A percentile compares a stretch with the other conserved stretches of the same genome.
These are phyloP conservation scores for Drosophila suboccidentalis DNA, from an alignment of 2,888 invertebrate genomes.

Conservation along the genomic window DNA sequence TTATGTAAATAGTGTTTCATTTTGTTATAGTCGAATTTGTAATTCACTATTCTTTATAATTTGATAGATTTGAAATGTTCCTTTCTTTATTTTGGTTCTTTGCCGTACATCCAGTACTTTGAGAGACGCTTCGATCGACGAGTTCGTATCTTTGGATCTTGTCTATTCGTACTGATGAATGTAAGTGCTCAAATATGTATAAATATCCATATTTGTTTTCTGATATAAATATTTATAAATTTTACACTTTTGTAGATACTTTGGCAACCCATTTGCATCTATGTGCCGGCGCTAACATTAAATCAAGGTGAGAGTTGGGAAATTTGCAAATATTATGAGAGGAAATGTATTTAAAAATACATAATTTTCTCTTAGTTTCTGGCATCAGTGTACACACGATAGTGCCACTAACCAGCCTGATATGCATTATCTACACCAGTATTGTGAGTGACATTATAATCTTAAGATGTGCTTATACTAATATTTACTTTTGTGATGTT, in stretches of 20 bases:
- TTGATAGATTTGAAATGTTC: background rate
- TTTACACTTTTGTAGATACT: conserved; percentile 56
- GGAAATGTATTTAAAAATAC: no score
- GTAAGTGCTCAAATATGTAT: conserved; percentile 86
- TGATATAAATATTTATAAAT: background rate
- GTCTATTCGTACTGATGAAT: conserved; percentile 89
- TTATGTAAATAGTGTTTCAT: conserved; percentile 18
- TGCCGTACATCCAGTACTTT: conserved; percentile 88
- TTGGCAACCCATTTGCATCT: conserved; percentile 86
- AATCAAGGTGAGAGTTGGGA: conserved; percentile 89
- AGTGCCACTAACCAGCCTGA: conserved; percentile 91
- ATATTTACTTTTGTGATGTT: background rate
- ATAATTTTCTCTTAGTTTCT: conserved; percentile 62
- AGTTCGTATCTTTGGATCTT: conserved; percentile 89
- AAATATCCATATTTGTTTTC: background rate
- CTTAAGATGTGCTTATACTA: background rate
- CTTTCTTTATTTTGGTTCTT: conserved; percentile 16
- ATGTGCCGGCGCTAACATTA: conserved; percentile 91
- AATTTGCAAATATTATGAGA: no score
- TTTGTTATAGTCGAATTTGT: background rate
- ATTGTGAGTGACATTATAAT: conserved; percentile 88
- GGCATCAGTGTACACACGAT: conserved; percentile 92
- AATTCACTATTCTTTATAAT: background rate
- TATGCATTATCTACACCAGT: conserved; percentile 95
- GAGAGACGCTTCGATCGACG: conserved; percentile 90